Percentiles rank a stretch among this genome's conserved stretches.
Evolutionary conservation across 2,113 vertebrate species (phyloP).

Genomic region (Lepus americanus): DNA sequence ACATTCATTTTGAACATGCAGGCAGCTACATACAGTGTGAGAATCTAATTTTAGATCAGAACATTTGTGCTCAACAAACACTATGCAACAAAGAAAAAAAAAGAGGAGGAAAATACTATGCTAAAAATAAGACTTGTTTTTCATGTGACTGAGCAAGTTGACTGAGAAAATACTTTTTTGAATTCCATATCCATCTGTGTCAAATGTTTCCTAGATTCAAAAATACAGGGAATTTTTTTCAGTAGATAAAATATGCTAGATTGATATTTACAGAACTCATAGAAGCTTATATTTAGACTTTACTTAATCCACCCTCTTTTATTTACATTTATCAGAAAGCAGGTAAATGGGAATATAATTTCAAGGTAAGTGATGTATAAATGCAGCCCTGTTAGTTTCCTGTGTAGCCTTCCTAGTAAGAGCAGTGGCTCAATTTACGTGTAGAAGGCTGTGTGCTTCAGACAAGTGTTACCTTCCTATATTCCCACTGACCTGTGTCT

Average conservation of each 20-base stretch:
- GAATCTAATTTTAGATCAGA: slow-evolving; percentile 78
- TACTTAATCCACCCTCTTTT: slow-evolving; percentile 65
- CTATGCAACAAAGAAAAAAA: slow-evolving; percentile 67
- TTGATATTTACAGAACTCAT: background rate
- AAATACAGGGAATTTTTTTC: slow-evolving; percentile 10
- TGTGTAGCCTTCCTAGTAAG: slow-evolving; percentile 45
- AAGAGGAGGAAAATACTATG: slow-evolving; percentile 60
- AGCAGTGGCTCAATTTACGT: background rate
- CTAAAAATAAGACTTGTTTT: slow-evolving; percentile 79
- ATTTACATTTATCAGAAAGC: slow-evolving; percentile 89
- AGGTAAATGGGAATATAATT: slow-evolving; percentile 98
- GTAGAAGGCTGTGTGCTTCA: background rate
- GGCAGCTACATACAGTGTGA: slow-evolving; percentile 62
- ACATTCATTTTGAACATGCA: slow-evolving; percentile 37
- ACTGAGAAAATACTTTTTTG: slow-evolving; percentile 64
- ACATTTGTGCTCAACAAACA: slow-evolving; percentile 77
- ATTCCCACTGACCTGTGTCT: background rate
- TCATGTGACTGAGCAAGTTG: slow-evolving; percentile 71
- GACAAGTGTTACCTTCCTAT: background rate
- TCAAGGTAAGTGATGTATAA: slow-evolving; percentile 92
- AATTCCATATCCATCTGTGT: slow-evolving; percentile 35
- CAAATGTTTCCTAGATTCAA: slow-evolving; percentile 5
- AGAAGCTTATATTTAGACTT: slow-evolving; percentile 14
- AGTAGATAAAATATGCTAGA: background rate
- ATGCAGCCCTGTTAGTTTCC: background rate